phyloP scores from a whole-genome alignment of 2,113 vertebrate species.

The Erythrocercus mccallii region DNA sequence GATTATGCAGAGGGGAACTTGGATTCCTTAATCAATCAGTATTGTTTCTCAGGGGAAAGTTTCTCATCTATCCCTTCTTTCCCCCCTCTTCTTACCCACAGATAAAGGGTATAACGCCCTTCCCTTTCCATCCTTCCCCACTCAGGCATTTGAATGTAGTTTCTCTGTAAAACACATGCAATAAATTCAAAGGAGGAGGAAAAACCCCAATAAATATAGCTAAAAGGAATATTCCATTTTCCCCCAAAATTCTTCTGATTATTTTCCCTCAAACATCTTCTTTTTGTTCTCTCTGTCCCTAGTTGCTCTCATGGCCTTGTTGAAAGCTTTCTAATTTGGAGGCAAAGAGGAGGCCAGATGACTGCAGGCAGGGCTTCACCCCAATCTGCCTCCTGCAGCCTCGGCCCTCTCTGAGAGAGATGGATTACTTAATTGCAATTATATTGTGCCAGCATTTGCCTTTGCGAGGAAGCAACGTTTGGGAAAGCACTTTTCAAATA shows the following conservation, averaged over 20 bases:
- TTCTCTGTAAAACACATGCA: background rate
- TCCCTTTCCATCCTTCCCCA: background rate
- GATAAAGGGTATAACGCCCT: background rate
- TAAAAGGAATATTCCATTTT: background rate
- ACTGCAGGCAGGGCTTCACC: background rate
- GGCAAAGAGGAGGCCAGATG: background rate
- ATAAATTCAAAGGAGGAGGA: background rate
- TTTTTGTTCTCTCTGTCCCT: background rate
- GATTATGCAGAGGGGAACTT: background rate
- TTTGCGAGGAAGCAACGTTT: background rate
- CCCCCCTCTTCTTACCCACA: background rate
- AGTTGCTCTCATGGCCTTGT: background rate
- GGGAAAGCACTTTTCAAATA: background rate
- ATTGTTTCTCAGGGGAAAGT: background rate
- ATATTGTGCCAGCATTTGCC: background rate
- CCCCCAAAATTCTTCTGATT: background rate
- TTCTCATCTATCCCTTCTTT: background rate
- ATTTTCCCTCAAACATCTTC: background rate
- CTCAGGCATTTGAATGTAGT: background rate
- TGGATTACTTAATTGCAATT: background rate
- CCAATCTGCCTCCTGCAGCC: background rate
- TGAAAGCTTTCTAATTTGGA: background rate
- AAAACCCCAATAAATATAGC: rapidly evolving
- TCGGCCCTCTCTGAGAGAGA: background rate
- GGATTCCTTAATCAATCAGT: background rate